A percentile compares a stretch with the other conserved stretches of the same genome.
Evolutionary conservation across 37 sponge, comb jelly and placozoan species (phyloP).

Genomic region (Halichondria panicea): DNA sequence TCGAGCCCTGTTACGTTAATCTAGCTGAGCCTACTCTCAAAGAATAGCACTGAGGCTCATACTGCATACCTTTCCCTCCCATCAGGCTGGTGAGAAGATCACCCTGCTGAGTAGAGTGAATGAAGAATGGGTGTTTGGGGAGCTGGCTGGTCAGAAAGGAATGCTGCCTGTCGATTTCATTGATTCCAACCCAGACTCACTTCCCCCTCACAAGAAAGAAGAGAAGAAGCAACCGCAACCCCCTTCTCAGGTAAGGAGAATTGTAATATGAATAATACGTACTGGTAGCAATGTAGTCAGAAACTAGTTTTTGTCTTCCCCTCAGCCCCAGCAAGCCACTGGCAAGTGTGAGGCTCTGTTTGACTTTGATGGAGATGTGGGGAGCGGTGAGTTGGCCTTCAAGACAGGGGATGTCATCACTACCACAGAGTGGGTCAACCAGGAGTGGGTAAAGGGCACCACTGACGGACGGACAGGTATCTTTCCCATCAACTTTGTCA

Average conservation of each 20-base stretch:
- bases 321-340: conserved; percentile 3
- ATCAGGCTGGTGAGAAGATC: conserved; percentile 48
- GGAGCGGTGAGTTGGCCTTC: conserved; percentile 66
- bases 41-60: no score
- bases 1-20: no score
- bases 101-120: conserved; percentile 24
- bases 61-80: no score
- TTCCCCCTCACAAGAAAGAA: background rate
- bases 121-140: conserved; percentile 65
- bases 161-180: conserved; percentile 61
- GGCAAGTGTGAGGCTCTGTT: conserved; percentile 62
- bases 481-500: conserved; percentile 82
- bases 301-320: background rate
- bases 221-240: background rate
- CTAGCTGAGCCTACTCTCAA: no score
- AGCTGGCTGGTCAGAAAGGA: conserved; percentile 29
- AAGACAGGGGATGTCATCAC: conserved; percentile 57
- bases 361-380: conserved; percentile 44
- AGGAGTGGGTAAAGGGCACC: conserved; percentile 80
- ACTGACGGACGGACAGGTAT: conserved; percentile 62
- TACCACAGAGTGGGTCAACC: conserved; percentile 65
- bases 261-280: background rate
- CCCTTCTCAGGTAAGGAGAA: background rate
- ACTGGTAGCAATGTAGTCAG: background rate
- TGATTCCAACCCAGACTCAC: conserved; percentile 26